A percentile compares a stretch with the other conserved stretches of the same genome.
Conservation (phyloP, 1,140 invertebrate genomes). For the Brachionus calyciflorus region DNA sequence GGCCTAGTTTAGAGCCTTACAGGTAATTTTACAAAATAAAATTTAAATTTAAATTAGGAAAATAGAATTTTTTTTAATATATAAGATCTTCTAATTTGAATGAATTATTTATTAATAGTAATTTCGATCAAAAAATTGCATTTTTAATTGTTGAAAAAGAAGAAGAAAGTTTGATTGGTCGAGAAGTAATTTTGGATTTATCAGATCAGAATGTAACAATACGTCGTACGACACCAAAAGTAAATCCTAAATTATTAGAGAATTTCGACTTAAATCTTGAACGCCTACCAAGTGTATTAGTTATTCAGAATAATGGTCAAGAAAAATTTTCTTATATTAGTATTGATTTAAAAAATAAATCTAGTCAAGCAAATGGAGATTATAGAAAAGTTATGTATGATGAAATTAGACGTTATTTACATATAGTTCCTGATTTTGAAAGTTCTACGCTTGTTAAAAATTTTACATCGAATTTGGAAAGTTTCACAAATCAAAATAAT, state of each 20-base stretch:
- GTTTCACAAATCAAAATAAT: too few species aligned
- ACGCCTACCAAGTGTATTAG: neutral
- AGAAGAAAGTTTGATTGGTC: neutral
- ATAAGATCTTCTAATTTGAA: neutral
- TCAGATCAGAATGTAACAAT: neutral
- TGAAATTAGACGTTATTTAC: too few species aligned
- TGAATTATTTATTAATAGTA: neutral
- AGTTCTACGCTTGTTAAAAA: too few species aligned
- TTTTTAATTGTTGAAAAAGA: slow-evolving; percentile 32
- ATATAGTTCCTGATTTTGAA: too few species aligned
- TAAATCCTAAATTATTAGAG: neutral
- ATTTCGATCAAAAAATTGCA: neutral
- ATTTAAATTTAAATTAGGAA: neutral
- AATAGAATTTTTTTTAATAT: neutral
- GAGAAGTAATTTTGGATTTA: slow-evolving; percentile 7
- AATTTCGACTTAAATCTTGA: neutral
- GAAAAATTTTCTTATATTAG: too few species aligned
- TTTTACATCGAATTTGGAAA: too few species aligned
- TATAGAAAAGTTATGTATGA: too few species aligned
- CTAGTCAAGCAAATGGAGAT: too few species aligned
- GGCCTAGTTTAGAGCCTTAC: neutral
- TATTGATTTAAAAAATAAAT: too few species aligned
- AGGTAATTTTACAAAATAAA: neutral
- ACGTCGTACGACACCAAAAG: neutral
- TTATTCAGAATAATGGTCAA: neutral